Conservation (phyloP, 1,140 invertebrate genomes). For the Dendrolimus punctatus region DNA sequence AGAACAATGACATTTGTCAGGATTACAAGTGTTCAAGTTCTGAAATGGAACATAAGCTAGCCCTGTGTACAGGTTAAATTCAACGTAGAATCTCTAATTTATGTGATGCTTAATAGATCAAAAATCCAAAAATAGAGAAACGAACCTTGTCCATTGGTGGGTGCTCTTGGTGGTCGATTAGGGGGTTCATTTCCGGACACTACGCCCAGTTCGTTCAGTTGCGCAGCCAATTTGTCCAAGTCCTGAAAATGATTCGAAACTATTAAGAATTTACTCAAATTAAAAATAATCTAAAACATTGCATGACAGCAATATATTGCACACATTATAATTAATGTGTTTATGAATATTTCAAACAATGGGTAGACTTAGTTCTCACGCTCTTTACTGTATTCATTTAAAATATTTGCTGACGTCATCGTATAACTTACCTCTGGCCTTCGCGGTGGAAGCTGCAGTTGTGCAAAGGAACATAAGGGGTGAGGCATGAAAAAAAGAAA, state of each 20-base stretch:
- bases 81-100: too few species aligned
- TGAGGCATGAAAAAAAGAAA: constrained; percentile 72
- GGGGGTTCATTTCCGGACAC: constrained; percentile 75
- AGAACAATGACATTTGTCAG: too few species aligned
- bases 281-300: background rate
- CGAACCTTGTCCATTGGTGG: constrained; percentile 67
- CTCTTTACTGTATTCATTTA: too few species aligned
- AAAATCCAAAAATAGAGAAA: background rate
- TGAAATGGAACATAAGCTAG: too few species aligned
- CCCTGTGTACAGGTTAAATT: too few species aligned
- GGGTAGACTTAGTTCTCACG: too few species aligned
- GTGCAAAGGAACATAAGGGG: constrained; percentile 68
- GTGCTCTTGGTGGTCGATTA: constrained; percentile 72
- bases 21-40: too few species aligned
- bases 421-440: constrained; percentile 82
- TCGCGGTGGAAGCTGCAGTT: constrained; percentile 81
- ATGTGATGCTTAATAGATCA: too few species aligned
- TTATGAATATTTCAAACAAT: too few species aligned
- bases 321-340: too few species aligned
- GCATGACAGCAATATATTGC: background rate
- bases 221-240: constrained; percentile 92
- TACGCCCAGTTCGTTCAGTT: constrained; percentile 92
- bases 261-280: background rate
- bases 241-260: constrained; percentile 74
- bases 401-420: too few species aligned